Percentiles rank a stretch among this genome's conserved stretches.
Conservation (phyloP, 1,140 invertebrate species). For the Coptotermes formosanus region DNA sequence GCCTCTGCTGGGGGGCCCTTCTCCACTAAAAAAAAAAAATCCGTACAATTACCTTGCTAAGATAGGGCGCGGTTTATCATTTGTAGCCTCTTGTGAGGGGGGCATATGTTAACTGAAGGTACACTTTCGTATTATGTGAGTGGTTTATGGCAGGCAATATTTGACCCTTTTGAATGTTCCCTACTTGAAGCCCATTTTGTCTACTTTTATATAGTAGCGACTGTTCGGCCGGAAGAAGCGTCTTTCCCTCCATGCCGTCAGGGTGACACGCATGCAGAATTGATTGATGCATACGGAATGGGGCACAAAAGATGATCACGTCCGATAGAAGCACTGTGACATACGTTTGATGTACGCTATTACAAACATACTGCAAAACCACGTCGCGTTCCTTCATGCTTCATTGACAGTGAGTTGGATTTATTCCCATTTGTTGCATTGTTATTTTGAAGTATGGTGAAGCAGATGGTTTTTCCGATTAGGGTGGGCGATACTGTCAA, state of each 20-base stretch:
- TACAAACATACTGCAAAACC: too few species aligned
- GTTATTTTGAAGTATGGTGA: background rate
- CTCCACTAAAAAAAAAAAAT: too few species aligned
- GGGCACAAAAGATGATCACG: background rate
- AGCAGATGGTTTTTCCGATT: slow-evolving; percentile 12
- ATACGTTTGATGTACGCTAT: background rate
- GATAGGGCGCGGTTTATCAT: too few species aligned
- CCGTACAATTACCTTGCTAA: too few species aligned
- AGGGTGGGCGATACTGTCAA: slow-evolving; percentile 14
- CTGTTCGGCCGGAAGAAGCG: background rate
- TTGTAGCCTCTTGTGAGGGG: too few species aligned
- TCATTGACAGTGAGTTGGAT: slow-evolving; percentile 5
- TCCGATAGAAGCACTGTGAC: background rate
- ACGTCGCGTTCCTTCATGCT: background rate
- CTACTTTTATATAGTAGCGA: background rate
- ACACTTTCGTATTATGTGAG: too few species aligned
- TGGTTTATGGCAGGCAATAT: too few species aligned
- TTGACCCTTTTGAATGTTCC: too few species aligned
- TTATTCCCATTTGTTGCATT: slow-evolving; percentile 26
- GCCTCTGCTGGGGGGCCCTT: too few species aligned
- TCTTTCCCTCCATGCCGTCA: too few species aligned
- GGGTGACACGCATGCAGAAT: background rate
- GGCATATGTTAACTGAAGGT: too few species aligned
- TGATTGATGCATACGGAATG: background rate
- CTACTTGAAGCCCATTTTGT: background rate